Percentiles rank a stretch among this genome's conserved stretches.
These are phyloP conservation scores for Cheilosia vulpina DNA, from an alignment of 2,888 invertebrate genomes.

Conservation along the genomic window DNA sequence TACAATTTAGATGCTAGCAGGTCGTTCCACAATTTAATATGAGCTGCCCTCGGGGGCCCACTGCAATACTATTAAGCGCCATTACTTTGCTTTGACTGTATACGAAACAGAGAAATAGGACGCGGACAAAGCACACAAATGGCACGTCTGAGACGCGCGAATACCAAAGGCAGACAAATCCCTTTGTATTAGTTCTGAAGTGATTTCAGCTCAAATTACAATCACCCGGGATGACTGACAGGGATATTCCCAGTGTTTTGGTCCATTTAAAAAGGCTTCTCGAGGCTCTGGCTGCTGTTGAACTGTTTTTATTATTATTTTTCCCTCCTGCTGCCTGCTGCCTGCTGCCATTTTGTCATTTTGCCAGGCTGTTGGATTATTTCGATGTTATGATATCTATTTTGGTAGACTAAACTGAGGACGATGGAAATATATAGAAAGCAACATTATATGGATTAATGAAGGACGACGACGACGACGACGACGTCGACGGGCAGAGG, in stretches of 20 bases:
- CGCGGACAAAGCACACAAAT: slow-evolving; percentile 39
- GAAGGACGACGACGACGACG: slow-evolving; percentile 43
- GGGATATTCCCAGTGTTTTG: slow-evolving; percentile 33
- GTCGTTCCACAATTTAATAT: slow-evolving; percentile 42
- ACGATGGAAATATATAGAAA: slow-evolving; percentile 45
- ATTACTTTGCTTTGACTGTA: slow-evolving; percentile 53
- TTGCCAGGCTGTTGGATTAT: slow-evolving; percentile 74
- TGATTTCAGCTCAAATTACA: slow-evolving; percentile 73
- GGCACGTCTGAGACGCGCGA: slow-evolving; percentile 38
- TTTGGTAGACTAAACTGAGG: slow-evolving; percentile 64
- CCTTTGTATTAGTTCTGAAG: slow-evolving; percentile 73
- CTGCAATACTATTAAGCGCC: slow-evolving; percentile 20
- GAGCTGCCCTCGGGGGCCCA: neutral
- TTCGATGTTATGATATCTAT: slow-evolving; percentile 73
- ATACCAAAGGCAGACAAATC: slow-evolving; percentile 56
- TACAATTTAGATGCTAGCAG: slow-evolving; percentile 28
- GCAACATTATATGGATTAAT: slow-evolving; percentile 68
- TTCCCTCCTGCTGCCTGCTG: slow-evolving; percentile 18
- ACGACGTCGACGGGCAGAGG: slow-evolving; percentile 1
- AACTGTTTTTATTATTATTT: slow-evolving; percentile 24
- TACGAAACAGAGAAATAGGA: neutral
- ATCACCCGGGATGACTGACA: slow-evolving; percentile 60
- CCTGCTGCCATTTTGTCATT: slow-evolving; percentile 65
- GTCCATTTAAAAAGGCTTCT: slow-evolving; percentile 64
- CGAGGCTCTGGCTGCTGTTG: slow-evolving; percentile 40